Conservation (phyloP, 2,113 vertebrate genomes). For the Gavia stellata region DNA sequence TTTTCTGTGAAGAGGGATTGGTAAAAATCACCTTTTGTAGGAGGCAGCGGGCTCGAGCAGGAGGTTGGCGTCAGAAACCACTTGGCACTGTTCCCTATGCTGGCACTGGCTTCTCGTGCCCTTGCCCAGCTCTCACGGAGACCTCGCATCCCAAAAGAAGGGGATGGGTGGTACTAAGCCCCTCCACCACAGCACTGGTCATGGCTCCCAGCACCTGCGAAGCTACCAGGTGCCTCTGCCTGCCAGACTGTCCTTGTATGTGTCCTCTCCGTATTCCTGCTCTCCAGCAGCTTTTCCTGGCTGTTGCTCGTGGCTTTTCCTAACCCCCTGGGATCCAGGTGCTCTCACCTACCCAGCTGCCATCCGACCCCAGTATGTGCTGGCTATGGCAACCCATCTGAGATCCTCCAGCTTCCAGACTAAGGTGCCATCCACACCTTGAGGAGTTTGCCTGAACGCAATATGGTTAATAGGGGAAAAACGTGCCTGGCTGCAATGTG, state of each 20-base stretch:
- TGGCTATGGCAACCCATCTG: neutral
- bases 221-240: neutral
- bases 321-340: neutral
- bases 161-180: neutral
- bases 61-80: fast-evolving
- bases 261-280: neutral
- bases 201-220: neutral
- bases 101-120: neutral
- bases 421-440: neutral
- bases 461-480: fast-evolving
- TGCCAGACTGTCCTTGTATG: fast-evolving
- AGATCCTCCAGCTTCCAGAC: neutral
- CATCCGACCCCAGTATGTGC: neutral
- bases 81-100: fast-evolving
- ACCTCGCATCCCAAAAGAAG: neutral
- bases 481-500: neutral
- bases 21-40: neutral
- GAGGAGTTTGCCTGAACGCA: neutral
- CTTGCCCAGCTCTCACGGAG: neutral
- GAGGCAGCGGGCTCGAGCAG: neutral
- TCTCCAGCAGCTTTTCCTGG: neutral
- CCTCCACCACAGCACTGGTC: neutral
- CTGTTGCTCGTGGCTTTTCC: fast-evolving
- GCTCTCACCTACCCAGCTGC: neutral
- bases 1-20: neutral